A percentile compares a stretch with the other conserved stretches of the same genome.
These are phyloP conservation scores for Zaprionus capensis DNA, from an alignment of 1,140 invertebrate species.

Conservation along the genomic window DNA sequence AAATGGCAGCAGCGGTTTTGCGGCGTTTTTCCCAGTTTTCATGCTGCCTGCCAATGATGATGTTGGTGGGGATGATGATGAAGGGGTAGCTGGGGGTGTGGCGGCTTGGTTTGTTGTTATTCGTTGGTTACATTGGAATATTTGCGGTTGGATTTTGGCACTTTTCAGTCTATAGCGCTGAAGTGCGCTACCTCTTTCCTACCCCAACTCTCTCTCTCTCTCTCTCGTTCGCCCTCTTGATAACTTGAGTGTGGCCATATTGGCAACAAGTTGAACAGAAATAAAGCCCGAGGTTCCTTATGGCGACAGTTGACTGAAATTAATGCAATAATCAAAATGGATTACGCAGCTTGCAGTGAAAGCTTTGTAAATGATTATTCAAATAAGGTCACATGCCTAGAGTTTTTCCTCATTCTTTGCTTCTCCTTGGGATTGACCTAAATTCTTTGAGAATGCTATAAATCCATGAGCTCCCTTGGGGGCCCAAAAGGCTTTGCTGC, in stretches of 20 bases:
- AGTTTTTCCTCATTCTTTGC: background rate
- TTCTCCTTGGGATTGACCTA: slow-evolving; percentile 17
- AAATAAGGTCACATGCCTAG: slow-evolving; percentile 14
- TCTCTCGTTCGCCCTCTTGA: background rate
- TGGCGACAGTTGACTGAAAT: slow-evolving; percentile 3
- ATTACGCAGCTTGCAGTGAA: background rate
- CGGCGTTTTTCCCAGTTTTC: slow-evolving; percentile 30
- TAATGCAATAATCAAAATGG: slow-evolving; percentile 26
- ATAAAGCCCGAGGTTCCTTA: background rate
- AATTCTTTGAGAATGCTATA: slow-evolving; percentile 10
- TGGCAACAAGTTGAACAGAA: slow-evolving; percentile 26
- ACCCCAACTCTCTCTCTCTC: background rate
- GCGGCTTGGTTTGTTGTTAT: background rate
- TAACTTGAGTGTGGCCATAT: background rate
- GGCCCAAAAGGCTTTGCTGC: background rate
- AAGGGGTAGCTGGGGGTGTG: background rate
- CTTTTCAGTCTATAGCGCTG: slow-evolving; percentile 4
- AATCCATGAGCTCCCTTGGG: slow-evolving; percentile 4
- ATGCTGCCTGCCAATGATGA: background rate
- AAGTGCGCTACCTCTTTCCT: background rate
- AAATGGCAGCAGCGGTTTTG: slow-evolving; percentile 62
- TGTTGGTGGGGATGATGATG: background rate
- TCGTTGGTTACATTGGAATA: slow-evolving; percentile 9
- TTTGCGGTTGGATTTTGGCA: slow-evolving; percentile 16
- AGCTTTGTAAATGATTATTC: background rate